Conservation (phyloP, 2,797 vertebrate species). For the Knipowitschia caucasica region DNA sequence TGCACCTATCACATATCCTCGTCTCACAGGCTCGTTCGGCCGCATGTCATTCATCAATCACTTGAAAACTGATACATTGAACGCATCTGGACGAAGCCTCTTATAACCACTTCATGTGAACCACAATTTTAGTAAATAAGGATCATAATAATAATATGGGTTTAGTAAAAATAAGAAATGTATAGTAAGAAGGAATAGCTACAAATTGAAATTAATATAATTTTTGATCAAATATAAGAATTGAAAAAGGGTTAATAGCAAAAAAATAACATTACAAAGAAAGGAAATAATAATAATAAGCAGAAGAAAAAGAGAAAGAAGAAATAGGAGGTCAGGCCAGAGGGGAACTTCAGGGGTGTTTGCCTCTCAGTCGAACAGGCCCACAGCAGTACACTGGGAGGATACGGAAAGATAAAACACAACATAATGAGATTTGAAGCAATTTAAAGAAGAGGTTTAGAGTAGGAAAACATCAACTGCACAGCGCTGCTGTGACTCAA, state of each 20-base stretch:
- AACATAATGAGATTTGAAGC: conserved; percentile 13
- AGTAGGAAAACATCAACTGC: conserved; percentile 25
- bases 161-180: conserved; percentile 35
- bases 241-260: conserved; percentile 1
- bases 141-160: conserved; percentile 34
- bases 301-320: conserved; percentile 27
- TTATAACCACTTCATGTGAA: conserved; percentile 42
- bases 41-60: conserved; percentile 48
- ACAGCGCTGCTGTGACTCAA: conserved; percentile 8
- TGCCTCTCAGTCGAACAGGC: conserved; percentile 83
- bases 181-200: conserved; percentile 28
- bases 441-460: conserved; percentile 46
- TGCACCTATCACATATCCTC: conserved; percentile 49
- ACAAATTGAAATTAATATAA: conserved; percentile 4
- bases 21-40: conserved; percentile 32
- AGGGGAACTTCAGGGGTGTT: conserved; percentile 81
- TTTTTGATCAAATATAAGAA: not conserved
- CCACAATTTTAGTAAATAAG: conserved; percentile 40
- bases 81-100: conserved; percentile 39
- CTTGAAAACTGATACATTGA: conserved; percentile 39
- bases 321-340: conserved; percentile 63
- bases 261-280: conserved; percentile 16
- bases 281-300: conserved; percentile 19
- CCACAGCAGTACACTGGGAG: conserved; percentile 78
- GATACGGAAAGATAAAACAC: conserved; percentile 41